Conservation (phyloP, 2,888 invertebrate species). For the Hirtodrosophila trivittata region DNA sequence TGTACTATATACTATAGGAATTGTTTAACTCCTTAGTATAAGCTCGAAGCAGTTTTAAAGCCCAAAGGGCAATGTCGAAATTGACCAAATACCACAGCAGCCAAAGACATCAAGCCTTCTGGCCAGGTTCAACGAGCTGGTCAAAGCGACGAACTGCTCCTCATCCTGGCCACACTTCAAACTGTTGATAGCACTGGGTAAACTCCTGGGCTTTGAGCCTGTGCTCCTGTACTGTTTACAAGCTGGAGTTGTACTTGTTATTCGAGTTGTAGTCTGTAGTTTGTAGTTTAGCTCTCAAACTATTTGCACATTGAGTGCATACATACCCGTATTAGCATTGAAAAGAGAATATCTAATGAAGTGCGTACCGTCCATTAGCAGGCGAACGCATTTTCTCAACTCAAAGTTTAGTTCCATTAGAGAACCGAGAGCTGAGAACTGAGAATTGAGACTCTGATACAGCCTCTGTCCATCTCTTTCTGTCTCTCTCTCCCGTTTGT, state of each 20-base stretch:
- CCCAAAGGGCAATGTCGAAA: conserved; percentile 8
- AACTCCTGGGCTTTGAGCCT: not conserved
- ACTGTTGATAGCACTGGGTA: no score
- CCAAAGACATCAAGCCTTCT: conserved; percentile 2
- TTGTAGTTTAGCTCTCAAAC: conserved; percentile 67
- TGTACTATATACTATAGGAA: not conserved
- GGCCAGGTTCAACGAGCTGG: not conserved
- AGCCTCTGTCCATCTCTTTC: conserved; percentile 4
- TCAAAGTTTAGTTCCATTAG: conserved; percentile 76
- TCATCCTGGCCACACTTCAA: conserved; percentile 9
- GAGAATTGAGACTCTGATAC: conserved; percentile 8
- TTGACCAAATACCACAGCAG: conserved; percentile 20
- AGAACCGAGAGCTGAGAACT: conserved; percentile 6
- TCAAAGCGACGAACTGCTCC: not conserved
- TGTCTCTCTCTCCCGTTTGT: not conserved
- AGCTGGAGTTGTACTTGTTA: conserved; percentile 7
- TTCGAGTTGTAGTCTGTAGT: conserved; percentile 11
- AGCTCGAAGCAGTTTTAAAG: conserved; percentile 14
- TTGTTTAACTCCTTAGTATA: no score
- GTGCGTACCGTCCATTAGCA: conserved; percentile 74
- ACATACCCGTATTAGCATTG: conserved; percentile 69
- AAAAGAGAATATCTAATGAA: conserved; percentile 77
- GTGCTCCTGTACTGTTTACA: conserved; percentile 10
- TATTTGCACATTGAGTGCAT: conserved; percentile 80
- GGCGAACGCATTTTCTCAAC: conserved; percentile 75